phyloP scores from a whole-genome alignment of 2,888 invertebrate genomes.

The Lepidocyrtoides sp. region DNA sequence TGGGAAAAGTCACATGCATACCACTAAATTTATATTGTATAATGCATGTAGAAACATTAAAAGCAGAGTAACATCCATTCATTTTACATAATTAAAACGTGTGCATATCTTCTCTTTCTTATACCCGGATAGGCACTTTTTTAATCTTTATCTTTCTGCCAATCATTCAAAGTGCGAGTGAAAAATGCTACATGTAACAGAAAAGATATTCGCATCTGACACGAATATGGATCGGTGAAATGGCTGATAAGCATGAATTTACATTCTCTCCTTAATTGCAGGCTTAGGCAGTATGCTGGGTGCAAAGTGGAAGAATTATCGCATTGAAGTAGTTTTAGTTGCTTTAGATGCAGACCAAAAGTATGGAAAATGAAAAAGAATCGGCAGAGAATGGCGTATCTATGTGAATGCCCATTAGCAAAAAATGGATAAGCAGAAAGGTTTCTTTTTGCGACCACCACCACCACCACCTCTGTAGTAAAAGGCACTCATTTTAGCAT shows the following conservation, averaged over 20 bases:
- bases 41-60: not conserved
- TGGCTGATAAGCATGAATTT: not conserved
- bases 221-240: conserved; percentile 61
- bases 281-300: not conserved
- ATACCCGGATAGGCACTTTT: not conserved
- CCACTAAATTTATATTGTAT: conserved; percentile 32
- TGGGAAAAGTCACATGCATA: conserved; percentile 43
- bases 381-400: no score
- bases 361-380: no score
- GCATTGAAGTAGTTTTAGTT: no score
- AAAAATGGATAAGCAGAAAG: no score
- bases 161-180: not conserved
- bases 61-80: not conserved
- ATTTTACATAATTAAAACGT: not conserved
- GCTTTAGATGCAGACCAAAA: no score
- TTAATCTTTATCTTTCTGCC: not conserved
- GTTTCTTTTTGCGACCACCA: no score
- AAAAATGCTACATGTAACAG: not conserved
- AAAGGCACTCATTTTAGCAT: no score
- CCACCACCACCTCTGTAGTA: no score
- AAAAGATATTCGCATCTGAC: conserved; percentile 42
- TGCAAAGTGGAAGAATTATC: no score
- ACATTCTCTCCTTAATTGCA: not conserved
- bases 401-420: no score
- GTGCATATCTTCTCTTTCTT: not conserved